Evolutionary conservation across 2,797 vertebrate genomes (phyloP), one percentile per base, ranked within the genome.

Genomic region (Peromyscus eremicus): DNA sequence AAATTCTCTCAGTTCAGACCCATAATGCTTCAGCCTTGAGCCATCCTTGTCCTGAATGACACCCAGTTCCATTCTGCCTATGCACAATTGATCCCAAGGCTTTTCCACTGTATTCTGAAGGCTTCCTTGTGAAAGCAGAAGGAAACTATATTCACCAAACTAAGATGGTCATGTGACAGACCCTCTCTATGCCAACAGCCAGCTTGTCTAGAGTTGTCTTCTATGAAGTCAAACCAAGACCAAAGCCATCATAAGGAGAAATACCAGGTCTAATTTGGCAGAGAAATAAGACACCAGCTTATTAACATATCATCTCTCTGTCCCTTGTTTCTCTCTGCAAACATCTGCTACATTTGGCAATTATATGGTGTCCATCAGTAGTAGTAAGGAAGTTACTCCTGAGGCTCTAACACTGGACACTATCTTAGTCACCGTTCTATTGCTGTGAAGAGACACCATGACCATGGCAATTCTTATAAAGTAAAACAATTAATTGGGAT

Each of bases 161-260:
- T 46, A n/a, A 85, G 71, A 75, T 37, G 68, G 55, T n/a, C 19
- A 32, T 23, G 37, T 68, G 49, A 83, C 16, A 88, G 29, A 55
- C 0, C 17, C n/a, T 62, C 49, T 52, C 9, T 46, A 46, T 43
- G 17, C 34, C 60, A 43, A 29, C 81, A 55, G 82, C 76, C 91
- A 86, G 52, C 27, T 16, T 14, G 73, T 46, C 88, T 64, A 81
- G 2, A n/a, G 68, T 81, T 11, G 27, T 87, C 90, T 90, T 96
- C 97, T 95, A 92, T 34, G 90, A 88, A 46, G 21, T 83, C 57
- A 93, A 75, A 40, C 34, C 5, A 93, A 89, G 91, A 92, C 37
- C 4, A 27, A 21, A 55, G 95, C 92, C 96, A 89, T 92, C 85
- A 62, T 32, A 83, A 70, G 11, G 43, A 71, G 17, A 83, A 57